These are phyloP conservation scores for Drosophila jambulina DNA, from an alignment of 1,140 invertebrate genomes.

Conservation along the genomic window DNA sequence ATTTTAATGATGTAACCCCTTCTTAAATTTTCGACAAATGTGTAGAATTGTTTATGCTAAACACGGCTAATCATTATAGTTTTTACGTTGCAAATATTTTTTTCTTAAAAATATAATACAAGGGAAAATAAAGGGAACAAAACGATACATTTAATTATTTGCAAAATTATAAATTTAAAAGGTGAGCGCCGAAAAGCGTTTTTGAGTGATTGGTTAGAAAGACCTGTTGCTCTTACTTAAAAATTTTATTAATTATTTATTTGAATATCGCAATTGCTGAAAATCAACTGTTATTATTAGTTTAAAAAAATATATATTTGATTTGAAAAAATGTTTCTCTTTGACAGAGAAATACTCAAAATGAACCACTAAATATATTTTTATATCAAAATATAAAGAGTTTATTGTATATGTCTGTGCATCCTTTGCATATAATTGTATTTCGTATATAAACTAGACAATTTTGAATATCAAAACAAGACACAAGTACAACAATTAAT, in stretches of 20 bases:
- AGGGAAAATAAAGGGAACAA: too few species aligned
- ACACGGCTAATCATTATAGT: too few species aligned
- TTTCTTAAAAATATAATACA: too few species aligned
- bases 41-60: too few species aligned
- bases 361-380: not conserved
- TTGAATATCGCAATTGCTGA: not conserved
- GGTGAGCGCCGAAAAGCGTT: too few species aligned
- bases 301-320: not conserved
- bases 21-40: too few species aligned
- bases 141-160: too few species aligned
- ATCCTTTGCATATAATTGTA: slow-evolving; percentile 36
- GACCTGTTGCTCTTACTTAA: not conserved
- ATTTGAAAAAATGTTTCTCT: not conserved
- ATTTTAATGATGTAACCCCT: too few species aligned
- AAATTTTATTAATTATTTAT: not conserved
- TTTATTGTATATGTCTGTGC: slow-evolving; percentile 36
- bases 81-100: too few species aligned
- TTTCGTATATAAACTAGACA: slow-evolving; percentile 36
- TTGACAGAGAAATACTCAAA: not conserved
- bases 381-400: slow-evolving; percentile 40
- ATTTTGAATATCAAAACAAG: slow-evolving; percentile 55
- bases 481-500: slow-evolving; percentile 32
- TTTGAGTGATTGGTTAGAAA: not conserved
- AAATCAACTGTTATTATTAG: not conserved
- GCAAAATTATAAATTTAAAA: too few species aligned